Evolutionary conservation across 1,140 invertebrate species (phyloP), one percentile per base, ranked within the genome.

Genomic region (Atta cephalotes): DNA sequence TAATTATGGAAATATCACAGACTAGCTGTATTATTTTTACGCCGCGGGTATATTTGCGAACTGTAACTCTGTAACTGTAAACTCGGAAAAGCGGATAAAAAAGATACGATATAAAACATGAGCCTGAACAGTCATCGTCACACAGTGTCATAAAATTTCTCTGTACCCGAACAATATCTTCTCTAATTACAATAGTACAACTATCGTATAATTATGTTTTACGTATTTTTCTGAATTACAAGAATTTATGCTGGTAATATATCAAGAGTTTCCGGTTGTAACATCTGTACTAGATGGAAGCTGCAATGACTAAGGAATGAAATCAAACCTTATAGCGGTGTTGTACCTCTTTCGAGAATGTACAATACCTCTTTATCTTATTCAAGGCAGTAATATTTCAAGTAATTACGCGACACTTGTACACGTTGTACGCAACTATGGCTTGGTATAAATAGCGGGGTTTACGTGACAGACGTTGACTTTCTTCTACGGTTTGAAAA

Each of bases 401-500:
- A 76, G 56, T 62, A 84, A 84, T 84, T 84, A 84, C 70, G 56
- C 70, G 72, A 60, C 25, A 51, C 80, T 74, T 62, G 80, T 74
- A 74, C 68, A 76, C 70, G 80, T 35, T 58, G 56, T 62, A 76
- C 28, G 28, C 45, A 31, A 72, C 28, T 45, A 25, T 14, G 68
- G 21, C 53, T 60, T n/a, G 56, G 7, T 62, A 84, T 84, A 84
- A 84, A 84, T 74, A 62, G 70, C 56, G 28, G 56, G 72, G 39
- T 74, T 58, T 76, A 82, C 68, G 80, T 74, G 80, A 60, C 80
- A 60, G 68, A 74, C 68, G 68, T 82, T 82, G 80, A 82, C 72
- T 82, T 82, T 82, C 68, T 82, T 80, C n/a, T 70, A 70, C 53
- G 51, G 35, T 21, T 18, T 31, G 80, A 31, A 74, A 82, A 82